phyloP scores from a whole-genome alignment of 2,797 vertebrate species.

The Enteromius argenteus region DNA sequence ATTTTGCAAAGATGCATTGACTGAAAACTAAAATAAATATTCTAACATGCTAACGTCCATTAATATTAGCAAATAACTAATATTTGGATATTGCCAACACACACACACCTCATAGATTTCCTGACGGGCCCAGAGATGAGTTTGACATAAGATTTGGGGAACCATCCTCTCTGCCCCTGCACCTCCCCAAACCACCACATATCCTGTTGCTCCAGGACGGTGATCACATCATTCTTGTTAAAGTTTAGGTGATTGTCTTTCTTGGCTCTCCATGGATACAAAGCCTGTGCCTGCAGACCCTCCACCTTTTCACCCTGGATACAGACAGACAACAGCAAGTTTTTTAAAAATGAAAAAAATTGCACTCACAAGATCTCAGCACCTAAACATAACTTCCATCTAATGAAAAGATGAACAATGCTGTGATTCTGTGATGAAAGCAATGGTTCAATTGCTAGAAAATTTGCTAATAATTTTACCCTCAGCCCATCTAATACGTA shows the following conservation, averaged over 20 bases:
- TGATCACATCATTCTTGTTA: slow-evolving; percentile 97
- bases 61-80: not conserved
- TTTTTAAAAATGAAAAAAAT: not conserved
- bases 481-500: not conserved
- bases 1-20: not conserved
- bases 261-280: slow-evolving; percentile 98
- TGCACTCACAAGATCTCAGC: not conserved
- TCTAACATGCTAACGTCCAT: not conserved
- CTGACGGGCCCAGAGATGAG: slow-evolving; percentile 88
- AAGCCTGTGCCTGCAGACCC: slow-evolving; percentile 94
- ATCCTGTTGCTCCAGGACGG: slow-evolving; percentile 97
- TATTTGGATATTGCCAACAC: not conserved
- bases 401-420: not conserved
- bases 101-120: slow-evolving; percentile 87
- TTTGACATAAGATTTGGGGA: slow-evolving; percentile 98
- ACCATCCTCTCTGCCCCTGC: slow-evolving; percentile 97
- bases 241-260: slow-evolving; percentile 99
- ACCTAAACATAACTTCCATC: not conserved
- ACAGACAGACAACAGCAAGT: slow-evolving; percentile 4
- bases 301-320: slow-evolving; percentile 95
- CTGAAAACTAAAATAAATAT: not conserved
- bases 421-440: not conserved
- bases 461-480: not conserved
- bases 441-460: not conserved
- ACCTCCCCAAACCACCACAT: slow-evolving; percentile 99